These are phyloP conservation scores for Ceratothoa steindachneri DNA, from an alignment of 2,888 invertebrate species.

Conservation along the genomic window DNA sequence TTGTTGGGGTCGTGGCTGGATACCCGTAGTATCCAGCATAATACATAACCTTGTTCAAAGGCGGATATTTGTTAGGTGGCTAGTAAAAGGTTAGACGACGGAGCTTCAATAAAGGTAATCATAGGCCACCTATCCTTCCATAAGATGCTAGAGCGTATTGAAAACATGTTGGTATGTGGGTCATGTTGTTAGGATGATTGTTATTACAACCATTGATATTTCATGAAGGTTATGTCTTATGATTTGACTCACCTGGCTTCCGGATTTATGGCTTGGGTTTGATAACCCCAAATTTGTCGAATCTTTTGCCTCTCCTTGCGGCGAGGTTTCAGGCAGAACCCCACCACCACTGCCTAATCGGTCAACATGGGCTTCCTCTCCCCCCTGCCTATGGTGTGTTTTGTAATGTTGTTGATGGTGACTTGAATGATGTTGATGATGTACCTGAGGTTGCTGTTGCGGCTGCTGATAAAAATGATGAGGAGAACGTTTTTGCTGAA, in stretches of 20 bases:
- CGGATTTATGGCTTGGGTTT: neutral
- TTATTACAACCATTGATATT: no score
- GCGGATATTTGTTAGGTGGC: conserved; percentile 8
- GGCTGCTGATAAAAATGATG: neutral
- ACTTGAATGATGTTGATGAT: neutral
- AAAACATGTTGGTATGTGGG: neutral
- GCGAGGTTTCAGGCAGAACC: neutral
- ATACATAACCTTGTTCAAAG: conserved; percentile 6
- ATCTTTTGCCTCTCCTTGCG: neutral
- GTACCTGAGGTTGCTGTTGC: neutral
- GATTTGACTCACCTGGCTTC: neutral
- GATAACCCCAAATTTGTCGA: neutral
- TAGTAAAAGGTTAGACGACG: neutral
- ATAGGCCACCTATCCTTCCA: neutral
- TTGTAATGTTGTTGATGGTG: neutral
- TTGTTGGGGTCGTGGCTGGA: neutral
- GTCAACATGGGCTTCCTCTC: neutral
- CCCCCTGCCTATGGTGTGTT: neutral
- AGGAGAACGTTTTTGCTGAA: neutral
- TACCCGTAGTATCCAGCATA: conserved; percentile 7
- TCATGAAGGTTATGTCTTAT: no score
- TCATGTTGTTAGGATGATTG: no score
- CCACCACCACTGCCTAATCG: neutral
- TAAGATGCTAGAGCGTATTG: neutral
- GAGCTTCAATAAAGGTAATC: neutral